These are phyloP conservation scores for Anoncus sp. DNA, from an alignment of 2,888 invertebrate species.

Conservation along the genomic window DNA sequence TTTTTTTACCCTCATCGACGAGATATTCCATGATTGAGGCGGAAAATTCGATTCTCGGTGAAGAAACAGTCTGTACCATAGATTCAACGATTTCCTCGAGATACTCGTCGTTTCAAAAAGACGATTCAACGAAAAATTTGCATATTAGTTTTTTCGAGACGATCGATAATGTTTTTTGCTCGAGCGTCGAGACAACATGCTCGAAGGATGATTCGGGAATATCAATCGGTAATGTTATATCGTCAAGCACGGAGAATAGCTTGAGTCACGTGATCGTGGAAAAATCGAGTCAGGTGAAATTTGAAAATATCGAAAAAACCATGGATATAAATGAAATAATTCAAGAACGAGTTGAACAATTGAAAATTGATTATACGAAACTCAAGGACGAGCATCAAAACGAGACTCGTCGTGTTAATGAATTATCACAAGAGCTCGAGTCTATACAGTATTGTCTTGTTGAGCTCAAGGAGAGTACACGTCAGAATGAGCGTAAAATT, in stretches of 20 bases:
- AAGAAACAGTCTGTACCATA: constrained; percentile 13
- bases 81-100: constrained; percentile 15
- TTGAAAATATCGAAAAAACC: constrained; percentile 5
- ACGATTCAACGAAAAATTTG: constrained; percentile 45
- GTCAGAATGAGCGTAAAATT: constrained; percentile 66
- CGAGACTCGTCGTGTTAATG: constrained; percentile 62
- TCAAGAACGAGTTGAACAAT: constrained; percentile 63
- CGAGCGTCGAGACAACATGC: constrained; percentile 12
- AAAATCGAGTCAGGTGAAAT: constrained; percentile 63
- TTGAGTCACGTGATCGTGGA: constrained; percentile 59
- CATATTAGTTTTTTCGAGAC: constrained; percentile 48
- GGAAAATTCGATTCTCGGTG: constrained; percentile 47
- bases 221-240: constrained; percentile 41
- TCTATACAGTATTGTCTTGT: constrained; percentile 66
- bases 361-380: constrained; percentile 70
- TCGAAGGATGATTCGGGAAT: constrained; percentile 76
- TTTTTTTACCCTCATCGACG: constrained; percentile 22
- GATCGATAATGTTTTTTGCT: constrained; percentile 59
- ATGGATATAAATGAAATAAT: constrained; percentile 31
- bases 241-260: constrained; percentile 58
- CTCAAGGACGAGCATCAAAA: constrained; percentile 65
- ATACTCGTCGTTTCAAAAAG: constrained; percentile 24
- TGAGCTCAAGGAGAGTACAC: constrained; percentile 64
- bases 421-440: constrained; percentile 71
- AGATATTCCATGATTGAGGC: constrained; percentile 42